Conservation (phyloP, 2,113 vertebrate genomes). For the Camelus bactrianus region DNA sequence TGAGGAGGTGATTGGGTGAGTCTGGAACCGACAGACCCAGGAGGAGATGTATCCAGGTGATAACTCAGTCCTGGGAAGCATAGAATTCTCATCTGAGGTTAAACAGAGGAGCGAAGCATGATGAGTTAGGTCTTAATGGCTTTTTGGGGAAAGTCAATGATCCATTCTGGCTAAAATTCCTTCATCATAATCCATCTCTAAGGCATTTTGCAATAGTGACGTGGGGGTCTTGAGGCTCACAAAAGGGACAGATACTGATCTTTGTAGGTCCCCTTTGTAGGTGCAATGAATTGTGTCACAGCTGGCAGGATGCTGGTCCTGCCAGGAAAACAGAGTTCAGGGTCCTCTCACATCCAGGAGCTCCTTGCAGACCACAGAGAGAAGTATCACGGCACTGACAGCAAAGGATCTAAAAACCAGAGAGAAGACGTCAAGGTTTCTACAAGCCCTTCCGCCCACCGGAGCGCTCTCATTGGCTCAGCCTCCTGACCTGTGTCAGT, state of each 20-base stretch:
- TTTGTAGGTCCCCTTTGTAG: not conserved
- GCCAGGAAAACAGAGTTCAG: not conserved
- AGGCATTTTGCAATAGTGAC: not conserved
- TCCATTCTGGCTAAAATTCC: not conserved
- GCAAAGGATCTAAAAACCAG: not conserved
- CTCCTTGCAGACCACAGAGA: not conserved
- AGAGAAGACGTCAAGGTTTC: not conserved
- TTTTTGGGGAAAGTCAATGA: not conserved
- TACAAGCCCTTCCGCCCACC: not conserved
- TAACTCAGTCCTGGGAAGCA: not conserved
- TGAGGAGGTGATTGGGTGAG: not conserved
- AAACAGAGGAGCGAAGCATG: too few relatives aligned
- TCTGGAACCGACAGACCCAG: not conserved
- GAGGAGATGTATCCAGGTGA: not conserved
- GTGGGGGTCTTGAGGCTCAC: not conserved
- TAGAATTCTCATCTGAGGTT: not conserved
- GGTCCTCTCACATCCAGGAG: not conserved
- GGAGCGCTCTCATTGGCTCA: not conserved
- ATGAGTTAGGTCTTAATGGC: not conserved
- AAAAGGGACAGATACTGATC: not conserved
- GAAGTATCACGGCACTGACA: not conserved
- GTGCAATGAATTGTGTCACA: not conserved
- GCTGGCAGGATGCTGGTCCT: not conserved
- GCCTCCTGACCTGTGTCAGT: not conserved
- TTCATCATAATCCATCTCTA: not conserved